A percentile compares a stretch with the other conserved stretches of the same genome.
These are phyloP conservation scores for Crenichthys baileyi DNA, from an alignment of 2,797 vertebrate species.

Conservation along the genomic window DNA sequence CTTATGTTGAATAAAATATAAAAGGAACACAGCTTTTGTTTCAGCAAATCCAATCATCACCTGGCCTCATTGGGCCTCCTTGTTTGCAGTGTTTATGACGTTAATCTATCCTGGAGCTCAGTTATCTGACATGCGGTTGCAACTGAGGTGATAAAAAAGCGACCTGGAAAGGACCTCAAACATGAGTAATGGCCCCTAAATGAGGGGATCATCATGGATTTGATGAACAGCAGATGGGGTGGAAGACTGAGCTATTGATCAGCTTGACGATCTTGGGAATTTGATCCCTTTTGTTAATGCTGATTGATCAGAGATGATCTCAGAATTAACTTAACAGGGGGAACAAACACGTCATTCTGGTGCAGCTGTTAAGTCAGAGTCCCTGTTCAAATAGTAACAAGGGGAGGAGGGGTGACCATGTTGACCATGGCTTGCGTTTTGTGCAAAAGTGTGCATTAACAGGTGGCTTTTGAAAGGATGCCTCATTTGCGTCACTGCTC, in stretches of 20 bases:
- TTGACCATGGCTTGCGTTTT: slow-evolving; percentile 22
- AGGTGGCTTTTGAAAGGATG: slow-evolving; percentile 58
- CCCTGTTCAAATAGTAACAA: slow-evolving; percentile 59
- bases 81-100: slow-evolving; percentile 44
- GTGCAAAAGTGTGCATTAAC: slow-evolving; percentile 61
- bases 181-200: slow-evolving; percentile 66
- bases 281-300: slow-evolving; percentile 63
- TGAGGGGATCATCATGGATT: slow-evolving; percentile 68
- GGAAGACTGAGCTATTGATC: slow-evolving; percentile 51
- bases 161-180: slow-evolving; percentile 32
- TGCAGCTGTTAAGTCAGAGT: slow-evolving; percentile 53
- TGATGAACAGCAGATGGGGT: slow-evolving; percentile 33
- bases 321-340: slow-evolving; percentile 33
- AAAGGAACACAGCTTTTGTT: background rate
- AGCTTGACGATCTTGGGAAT: slow-evolving; percentile 55
- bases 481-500: slow-evolving; percentile 75
- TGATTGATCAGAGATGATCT: slow-evolving; percentile 66
- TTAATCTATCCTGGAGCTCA: slow-evolving; percentile 34
- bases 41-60: slow-evolving; percentile 46
- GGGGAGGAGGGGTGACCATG: background rate
- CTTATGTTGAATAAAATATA: background rate
- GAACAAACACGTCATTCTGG: slow-evolving; percentile 52
- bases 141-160: slow-evolving; percentile 13
- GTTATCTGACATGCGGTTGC: slow-evolving; percentile 41
- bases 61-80: slow-evolving; percentile 12